A percentile compares a stretch with the other conserved stretches of the same genome.
Conservation (phyloP, 1,140 invertebrate species). For the Drosophila bocki region DNA sequence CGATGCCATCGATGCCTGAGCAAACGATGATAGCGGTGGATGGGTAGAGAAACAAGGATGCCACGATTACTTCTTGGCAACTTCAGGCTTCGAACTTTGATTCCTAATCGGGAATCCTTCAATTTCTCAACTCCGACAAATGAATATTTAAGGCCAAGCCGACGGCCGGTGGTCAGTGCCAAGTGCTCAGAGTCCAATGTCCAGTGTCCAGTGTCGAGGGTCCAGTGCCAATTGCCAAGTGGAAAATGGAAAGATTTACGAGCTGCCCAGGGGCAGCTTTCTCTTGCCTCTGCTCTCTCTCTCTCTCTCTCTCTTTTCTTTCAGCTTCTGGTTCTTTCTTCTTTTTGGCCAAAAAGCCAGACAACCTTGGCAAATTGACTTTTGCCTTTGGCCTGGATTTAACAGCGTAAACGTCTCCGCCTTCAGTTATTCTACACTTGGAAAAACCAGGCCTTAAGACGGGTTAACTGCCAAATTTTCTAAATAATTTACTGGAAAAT, state of each 20-base stretch:
- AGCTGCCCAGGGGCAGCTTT: slow-evolving; percentile 10
- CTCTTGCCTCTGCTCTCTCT: background rate
- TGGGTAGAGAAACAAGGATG: background rate
- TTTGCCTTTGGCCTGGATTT: slow-evolving; percentile 51
- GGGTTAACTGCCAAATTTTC: background rate
- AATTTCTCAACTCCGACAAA: slow-evolving; percentile 69
- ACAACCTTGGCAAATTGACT: slow-evolving; percentile 76
- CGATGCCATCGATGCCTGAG: slow-evolving; percentile 54
- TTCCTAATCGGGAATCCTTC: slow-evolving; percentile 39
- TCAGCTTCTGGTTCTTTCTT: background rate
- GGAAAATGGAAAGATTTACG: slow-evolving; percentile 51
- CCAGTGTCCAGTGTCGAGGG: slow-evolving; percentile 24
- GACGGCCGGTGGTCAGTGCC: slow-evolving; percentile 30
- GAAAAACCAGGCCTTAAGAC: background rate
- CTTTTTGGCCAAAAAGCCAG: slow-evolving; percentile 37
- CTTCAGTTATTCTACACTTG: background rate
- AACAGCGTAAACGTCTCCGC: slow-evolving; percentile 13
- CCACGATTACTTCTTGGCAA: slow-evolving; percentile 34
- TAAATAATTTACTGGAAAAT: background rate
- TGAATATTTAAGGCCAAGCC: slow-evolving; percentile 64
- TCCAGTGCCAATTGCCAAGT: slow-evolving; percentile 15
- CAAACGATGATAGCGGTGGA: slow-evolving; percentile 56
- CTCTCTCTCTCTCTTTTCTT: background rate
- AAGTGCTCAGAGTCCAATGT: slow-evolving; percentile 26
- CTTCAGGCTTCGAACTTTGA: slow-evolving; percentile 1